These are phyloP conservation scores for Pteruthius melanotis DNA, from an alignment of 2,113 vertebrate genomes.

Conservation along the genomic window DNA sequence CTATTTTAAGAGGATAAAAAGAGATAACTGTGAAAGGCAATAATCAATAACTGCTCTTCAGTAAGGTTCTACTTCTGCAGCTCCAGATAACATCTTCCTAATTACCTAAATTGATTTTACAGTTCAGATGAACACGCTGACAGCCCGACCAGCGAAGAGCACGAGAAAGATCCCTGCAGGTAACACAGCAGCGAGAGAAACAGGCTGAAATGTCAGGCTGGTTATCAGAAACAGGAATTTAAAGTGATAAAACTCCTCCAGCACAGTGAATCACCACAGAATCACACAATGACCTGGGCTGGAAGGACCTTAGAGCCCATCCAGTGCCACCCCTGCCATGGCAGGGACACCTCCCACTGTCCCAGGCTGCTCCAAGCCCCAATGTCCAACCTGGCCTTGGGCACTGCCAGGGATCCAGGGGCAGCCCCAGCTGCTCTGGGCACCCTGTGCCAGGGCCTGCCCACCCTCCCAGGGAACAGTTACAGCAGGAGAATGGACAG, in stretches of 20 bases:
- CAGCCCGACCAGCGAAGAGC: not conserved
- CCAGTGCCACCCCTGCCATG: not conserved
- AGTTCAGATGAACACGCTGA: not conserved
- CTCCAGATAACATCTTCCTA: not conserved
- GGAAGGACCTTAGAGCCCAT: not conserved
- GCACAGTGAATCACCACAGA: not conserved
- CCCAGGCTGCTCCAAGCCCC: not conserved
- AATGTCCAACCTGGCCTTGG: not conserved
- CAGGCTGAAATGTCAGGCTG: not conserved
- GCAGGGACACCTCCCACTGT: not conserved
- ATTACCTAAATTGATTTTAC: not conserved
- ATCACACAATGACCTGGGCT: not conserved
- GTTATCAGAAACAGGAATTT: not conserved
- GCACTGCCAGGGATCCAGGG: not conserved
- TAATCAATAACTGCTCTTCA: not conserved
- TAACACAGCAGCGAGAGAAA: not conserved
- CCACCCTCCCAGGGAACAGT: not conserved
- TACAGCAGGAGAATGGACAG: not conserved
- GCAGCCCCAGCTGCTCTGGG: not conserved
- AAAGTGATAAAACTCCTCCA: not conserved
- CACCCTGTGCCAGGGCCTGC: accelerated
- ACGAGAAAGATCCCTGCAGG: not conserved
- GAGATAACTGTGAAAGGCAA: not conserved
- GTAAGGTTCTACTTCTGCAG: not conserved
- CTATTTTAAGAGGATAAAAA: not conserved